Percentiles rank a stretch among this genome's conserved stretches.
Conservation (phyloP, 2,888 invertebrate genomes). For the Drosophila neoperkinsi region DNA sequence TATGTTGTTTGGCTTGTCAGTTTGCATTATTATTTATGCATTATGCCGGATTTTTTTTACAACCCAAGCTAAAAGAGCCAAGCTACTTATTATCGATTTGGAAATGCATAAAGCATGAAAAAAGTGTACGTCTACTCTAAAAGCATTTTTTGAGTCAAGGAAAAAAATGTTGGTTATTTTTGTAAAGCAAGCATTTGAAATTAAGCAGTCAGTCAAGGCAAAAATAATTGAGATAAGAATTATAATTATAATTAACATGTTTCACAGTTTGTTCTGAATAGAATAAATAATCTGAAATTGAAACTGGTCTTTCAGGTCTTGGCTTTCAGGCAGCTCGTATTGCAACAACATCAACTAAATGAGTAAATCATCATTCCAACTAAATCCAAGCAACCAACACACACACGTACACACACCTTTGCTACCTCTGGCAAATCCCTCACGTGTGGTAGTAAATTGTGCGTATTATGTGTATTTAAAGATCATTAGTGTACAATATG, state of each 20-base stretch:
- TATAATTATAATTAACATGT: constrained; percentile 2
- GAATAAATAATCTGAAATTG: background rate
- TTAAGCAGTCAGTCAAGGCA: background rate
- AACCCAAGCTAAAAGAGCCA: background rate
- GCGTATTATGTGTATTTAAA: constrained; percentile 73
- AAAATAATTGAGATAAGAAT: background rate
- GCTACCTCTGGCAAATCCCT: background rate
- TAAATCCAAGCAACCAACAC: constrained; percentile 1
- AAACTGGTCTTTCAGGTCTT: background rate
- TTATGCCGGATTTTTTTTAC: background rate
- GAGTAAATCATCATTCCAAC: constrained; percentile 23
- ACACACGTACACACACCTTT: background rate
- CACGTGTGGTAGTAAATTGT: constrained; percentile 24
- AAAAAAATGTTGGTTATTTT: background rate
- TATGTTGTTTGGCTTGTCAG: background rate
- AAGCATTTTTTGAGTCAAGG: background rate
- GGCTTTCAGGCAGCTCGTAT: constrained; percentile 12
- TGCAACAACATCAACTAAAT: constrained; percentile 23
- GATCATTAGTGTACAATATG: constrained; percentile 75
- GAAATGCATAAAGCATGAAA: background rate
- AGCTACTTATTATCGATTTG: background rate
- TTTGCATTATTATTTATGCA: constrained; percentile 2
- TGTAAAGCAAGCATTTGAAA: background rate
- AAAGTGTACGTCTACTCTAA: background rate
- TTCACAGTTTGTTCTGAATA: background rate